Evolutionary conservation across 2,797 vertebrate species (phyloP).

Genomic region (Rhinogobio ventralis): DNA sequence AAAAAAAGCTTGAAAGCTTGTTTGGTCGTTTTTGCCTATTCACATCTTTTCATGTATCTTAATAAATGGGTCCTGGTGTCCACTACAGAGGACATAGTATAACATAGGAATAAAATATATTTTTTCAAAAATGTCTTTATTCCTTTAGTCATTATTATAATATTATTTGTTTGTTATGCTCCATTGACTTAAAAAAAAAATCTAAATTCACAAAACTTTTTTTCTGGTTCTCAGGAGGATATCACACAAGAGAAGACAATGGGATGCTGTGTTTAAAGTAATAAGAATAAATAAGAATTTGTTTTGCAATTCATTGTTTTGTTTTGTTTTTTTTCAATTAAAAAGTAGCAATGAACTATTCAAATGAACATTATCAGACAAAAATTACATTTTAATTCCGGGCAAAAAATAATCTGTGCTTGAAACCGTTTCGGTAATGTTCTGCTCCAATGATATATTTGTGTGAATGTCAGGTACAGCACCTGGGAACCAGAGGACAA

Average conservation of each 20-base stretch:
- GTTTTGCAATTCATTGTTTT: not conserved
- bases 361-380: not conserved
- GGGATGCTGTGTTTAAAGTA: not conserved
- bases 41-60: not conserved
- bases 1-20: not conserved
- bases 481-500: conserved; percentile 99
- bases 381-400: not conserved
- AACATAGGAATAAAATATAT: not conserved
- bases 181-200: too few relatives aligned
- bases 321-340: not conserved
- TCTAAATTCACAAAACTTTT: not conserved
- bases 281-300: not conserved
- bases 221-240: not conserved
- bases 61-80: too few relatives aligned
- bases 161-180: not conserved
- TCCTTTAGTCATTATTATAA: not conserved
- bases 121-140: not conserved
- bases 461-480: conserved; percentile 87
- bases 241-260: conserved; percentile 3
- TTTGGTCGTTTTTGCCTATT: not conserved
- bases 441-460: conserved; percentile 38
- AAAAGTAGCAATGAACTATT: not conserved
- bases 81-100: not conserved
- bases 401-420: not conserved
- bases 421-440: conserved; percentile 8